Base-by-base conservation (phyloP, 2,113 vertebrate species). In the Trogon melanurus region DNA sequence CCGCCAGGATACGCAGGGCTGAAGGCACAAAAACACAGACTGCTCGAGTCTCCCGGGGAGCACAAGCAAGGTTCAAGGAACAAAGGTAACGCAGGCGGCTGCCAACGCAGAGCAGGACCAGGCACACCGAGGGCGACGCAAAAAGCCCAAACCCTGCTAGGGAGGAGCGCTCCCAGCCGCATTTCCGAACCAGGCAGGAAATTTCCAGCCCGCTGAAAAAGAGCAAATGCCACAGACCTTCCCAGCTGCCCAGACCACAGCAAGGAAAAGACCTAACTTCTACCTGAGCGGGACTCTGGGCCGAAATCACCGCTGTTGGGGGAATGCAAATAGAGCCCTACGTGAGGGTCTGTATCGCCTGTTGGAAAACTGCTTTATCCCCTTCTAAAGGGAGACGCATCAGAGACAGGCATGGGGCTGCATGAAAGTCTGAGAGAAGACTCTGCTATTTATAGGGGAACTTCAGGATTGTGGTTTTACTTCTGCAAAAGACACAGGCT, bases 331-430 rank as follows among this genome's bases (percentile, higher is more conserved):
- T 0, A 51, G 15, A 58, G 32, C 25, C 23, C 44, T 3, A 2
- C 1, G 0, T 2, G 57, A 81, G 61, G 34, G 84, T 56, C 78
- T 76, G 8, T 1, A 16, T 30, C 51, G 36, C 29, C 50, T 32
- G 8, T 0, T 47, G 15, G 19, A 57, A 21, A 60, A 62, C 1
- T 11, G 11, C 6, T n/a, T 70, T n/a, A 29, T 36, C 32, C 48
- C 58, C 12, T 16, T 14, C 65, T 7, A n/a, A 29, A 54, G 16
- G 36, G 23, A 72, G 27, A 64, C 5, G 1, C 0, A 0, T 4
- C 13, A 32, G 47, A 61, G 17, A 34, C 0, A 72, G 64, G 65
- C 56, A 75, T 23, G 34, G 18, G 20, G 62, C 67, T 65, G 32
- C 1, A 1, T 30, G 54, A 8, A 15, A 16, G 29, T 29, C 1